phyloP scores from a whole-genome alignment of 1,140 invertebrate genomes.

The Periplaneta americana region DNA sequence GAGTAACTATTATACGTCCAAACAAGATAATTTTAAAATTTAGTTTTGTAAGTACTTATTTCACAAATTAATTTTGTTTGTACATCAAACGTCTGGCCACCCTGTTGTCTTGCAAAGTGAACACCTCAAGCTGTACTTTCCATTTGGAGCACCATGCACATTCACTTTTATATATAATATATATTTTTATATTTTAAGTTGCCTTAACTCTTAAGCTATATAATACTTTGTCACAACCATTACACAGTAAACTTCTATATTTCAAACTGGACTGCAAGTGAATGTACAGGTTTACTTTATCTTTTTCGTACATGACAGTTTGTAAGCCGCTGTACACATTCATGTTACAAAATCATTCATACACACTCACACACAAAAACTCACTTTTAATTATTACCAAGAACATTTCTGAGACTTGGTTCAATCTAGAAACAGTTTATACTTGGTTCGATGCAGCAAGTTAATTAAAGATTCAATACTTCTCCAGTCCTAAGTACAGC shows the following conservation, averaged over 20 bases:
- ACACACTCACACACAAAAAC: slow-evolving; percentile 1
- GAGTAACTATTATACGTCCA: too few relatives aligned
- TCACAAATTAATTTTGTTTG: too few relatives aligned
- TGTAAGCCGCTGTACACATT: background rate
- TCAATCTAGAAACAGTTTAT: background rate
- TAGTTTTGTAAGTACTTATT: too few relatives aligned
- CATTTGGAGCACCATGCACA: background rate
- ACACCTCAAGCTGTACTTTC: background rate
- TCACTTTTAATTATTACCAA: background rate
- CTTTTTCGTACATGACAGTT: background rate
- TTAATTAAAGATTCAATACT: background rate
- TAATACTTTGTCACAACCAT: slow-evolving; percentile 12
- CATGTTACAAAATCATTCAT: background rate
- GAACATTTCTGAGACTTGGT: background rate
- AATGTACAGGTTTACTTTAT: background rate
- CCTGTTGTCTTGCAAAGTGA: background rate
- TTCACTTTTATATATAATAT: too few relatives aligned
- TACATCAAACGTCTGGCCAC: too few relatives aligned
- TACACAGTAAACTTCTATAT: background rate
- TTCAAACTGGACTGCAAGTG: background rate
- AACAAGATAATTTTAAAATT: too few relatives aligned
- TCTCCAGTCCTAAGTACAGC: background rate
- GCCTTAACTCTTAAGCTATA: background rate
- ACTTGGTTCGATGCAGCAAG: background rate
- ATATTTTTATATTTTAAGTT: background rate